Percentiles rank a stretch among this genome's conserved stretches.
Conservation (phyloP, 23 tunicate species). For the Ascidia mentula region DNA sequence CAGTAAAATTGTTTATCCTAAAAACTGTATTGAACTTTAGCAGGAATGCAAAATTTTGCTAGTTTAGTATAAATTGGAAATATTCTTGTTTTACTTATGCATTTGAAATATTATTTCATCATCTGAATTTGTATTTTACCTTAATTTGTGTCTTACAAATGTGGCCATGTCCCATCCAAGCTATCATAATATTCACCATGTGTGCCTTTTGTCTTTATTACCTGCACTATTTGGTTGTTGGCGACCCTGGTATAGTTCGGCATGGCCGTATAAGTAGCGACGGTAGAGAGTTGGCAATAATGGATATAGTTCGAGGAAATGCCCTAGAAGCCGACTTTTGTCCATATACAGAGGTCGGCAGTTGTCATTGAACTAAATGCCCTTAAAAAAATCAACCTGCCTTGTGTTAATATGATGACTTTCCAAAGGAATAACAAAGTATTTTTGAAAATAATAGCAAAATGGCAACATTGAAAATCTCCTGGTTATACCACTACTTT, state of each 20-base stretch:
- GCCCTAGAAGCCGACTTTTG: constrained; percentile 68
- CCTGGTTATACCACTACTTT: no score
- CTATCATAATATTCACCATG: background rate
- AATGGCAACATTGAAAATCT: no score
- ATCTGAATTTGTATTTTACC: background rate
- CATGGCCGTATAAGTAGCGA: constrained; percentile 3
- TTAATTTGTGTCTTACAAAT: constrained; percentile 14
- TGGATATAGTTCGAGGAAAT: constrained; percentile 73
- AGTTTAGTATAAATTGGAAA: no score
- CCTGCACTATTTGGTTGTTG: constrained; percentile 29
- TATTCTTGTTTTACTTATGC: no score
- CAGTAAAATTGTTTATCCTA: no score
- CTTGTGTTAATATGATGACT: no score
- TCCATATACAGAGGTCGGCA: constrained; percentile 64
- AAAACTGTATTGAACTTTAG: no score
- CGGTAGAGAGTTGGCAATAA: constrained; percentile 33
- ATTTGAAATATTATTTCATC: background rate
- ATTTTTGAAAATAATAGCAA: no score
- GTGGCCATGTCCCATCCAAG: constrained; percentile 55
- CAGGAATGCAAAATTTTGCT: no score
- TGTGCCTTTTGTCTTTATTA: constrained; percentile 23
- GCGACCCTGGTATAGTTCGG: constrained; percentile 63
- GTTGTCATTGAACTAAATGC: no score
- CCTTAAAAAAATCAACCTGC: no score
- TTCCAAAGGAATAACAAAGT: no score